Base-by-base conservation (phyloP, 1,140 invertebrate species). In the Nymphalis io region DNA sequence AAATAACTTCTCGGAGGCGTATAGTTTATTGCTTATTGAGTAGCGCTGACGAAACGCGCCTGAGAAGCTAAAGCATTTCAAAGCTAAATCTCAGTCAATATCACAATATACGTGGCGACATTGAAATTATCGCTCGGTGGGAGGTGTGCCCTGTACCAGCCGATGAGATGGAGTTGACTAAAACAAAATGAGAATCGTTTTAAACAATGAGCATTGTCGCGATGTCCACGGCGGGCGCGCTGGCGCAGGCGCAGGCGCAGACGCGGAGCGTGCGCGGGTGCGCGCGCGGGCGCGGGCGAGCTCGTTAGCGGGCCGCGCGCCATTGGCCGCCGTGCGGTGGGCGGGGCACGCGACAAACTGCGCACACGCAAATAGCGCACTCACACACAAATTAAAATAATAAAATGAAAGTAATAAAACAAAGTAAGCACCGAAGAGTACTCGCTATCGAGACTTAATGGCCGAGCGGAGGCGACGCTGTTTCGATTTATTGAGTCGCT, bases 21-120 rank as follows among this genome's bases (percentile, higher is more conserved):
- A 89, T 89, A 84, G 86, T 91, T 90, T 91, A 91, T 89, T 85
- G 89, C 89, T 89, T 89, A 91, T 91, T 91, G 89, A 89, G 86
- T 82, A 80, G 84, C 80, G 78, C 82, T 84, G 85, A 88, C 85
- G 84, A 84, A 84, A 80, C 82, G 85, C 80, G 80, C 79, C 76
- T 76, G 75, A 69, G 83, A 84, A 74, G 80, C 82, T 83, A 83
- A 84, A 89, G 87, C 79, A 83, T 82, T 80, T 62, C 76, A 74
- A 75, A 80, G 81, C 78, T 84, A 84, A 91, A 88, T 91, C 87
- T 85, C 87, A 85, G 79, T 87, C 87, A 88, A 88, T 88, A 90
- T 90, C 86, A 85, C 79, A 86, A 87, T 85, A 85, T 85, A 83
- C 79, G 82, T 79, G 82, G 79, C 74, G 86, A 90, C 88, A 89